Evolutionary conservation across 1,140 invertebrate genomes (phyloP).

Genomic region (Hypothenemus hampei): DNA sequence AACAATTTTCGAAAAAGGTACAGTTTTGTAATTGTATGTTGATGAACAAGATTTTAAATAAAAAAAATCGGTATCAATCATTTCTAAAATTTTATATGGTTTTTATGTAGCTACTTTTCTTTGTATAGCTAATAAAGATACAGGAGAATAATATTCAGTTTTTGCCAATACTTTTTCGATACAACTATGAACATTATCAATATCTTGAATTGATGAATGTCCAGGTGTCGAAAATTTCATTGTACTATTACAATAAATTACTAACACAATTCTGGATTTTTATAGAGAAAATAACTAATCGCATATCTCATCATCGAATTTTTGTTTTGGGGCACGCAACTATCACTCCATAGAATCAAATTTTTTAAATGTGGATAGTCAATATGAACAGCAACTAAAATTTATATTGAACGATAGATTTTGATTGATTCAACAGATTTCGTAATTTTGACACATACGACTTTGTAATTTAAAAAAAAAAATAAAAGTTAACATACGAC

Average conservation of each 20-base stretch:
- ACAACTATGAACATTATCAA: conserved; percentile 33
- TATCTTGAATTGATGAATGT: conserved; percentile 34
- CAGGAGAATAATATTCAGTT: conserved; percentile 31
- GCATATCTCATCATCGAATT: conserved; percentile 34
- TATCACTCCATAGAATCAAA: conserved; percentile 35
- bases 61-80: conserved; percentile 16
- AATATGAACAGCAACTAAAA: conserved; percentile 22
- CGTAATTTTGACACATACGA: too few species aligned
- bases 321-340: conserved; percentile 36
- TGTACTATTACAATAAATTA: conserved; percentile 20
- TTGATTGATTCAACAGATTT: too few species aligned
- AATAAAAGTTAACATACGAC: too few species aligned
- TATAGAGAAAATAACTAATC: conserved; percentile 27
- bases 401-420: conserved; percentile 27
- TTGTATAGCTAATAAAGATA: conserved; percentile 26
- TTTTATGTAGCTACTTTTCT: conserved; percentile 18
- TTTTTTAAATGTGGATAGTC: conserved; percentile 20
- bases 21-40: conserved; percentile 17
- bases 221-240: conserved; percentile 38
- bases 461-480: too few species aligned
- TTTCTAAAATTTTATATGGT: conserved; percentile 26
- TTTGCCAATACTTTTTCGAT: conserved; percentile 35
- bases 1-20: conserved; percentile 18
- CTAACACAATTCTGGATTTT: conserved; percentile 25
- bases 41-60: conserved; percentile 18